Conservation (phyloP, 2,797 vertebrate species). For the Xiphophorus birchmanni region DNA sequence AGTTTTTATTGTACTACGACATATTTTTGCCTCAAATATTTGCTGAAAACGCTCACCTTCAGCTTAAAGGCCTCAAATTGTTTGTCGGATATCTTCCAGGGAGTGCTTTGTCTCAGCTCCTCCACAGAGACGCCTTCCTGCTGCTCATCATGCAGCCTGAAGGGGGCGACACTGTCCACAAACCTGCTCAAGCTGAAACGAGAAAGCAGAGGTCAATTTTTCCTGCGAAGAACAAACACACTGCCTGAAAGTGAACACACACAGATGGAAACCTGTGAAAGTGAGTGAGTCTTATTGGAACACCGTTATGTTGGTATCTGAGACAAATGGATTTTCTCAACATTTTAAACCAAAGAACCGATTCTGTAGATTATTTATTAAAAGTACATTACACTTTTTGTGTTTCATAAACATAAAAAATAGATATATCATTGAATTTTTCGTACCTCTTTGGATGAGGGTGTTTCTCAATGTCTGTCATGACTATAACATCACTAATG, state of each 20-base stretch:
- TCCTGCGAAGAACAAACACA: neutral
- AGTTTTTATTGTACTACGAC: too few species aligned
- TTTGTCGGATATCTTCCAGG: conserved; percentile 77
- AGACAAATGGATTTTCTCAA: neutral
- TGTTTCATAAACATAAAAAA: neutral
- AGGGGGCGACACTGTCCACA: conserved; percentile 76
- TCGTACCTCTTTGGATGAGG: conserved; percentile 77
- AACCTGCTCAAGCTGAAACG: conserved; percentile 72
- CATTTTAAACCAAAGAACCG: neutral
- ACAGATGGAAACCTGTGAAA: neutral
- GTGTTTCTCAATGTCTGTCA: conserved; percentile 78
- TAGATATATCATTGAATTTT: accelerated
- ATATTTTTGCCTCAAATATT: neutral
- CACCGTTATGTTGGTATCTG: neutral
- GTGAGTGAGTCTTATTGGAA: neutral
- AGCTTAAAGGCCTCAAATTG: conserved; percentile 73
- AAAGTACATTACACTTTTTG: neutral
- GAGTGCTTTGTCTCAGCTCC: conserved; percentile 50
- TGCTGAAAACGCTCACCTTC: conserved; percentile 65
- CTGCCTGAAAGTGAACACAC: neutral
- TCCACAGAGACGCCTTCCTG: conserved; percentile 38
- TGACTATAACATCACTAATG: conserved; percentile 77
- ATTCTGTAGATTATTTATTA: neutral
- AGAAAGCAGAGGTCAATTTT: neutral
- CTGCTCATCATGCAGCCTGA: conserved; percentile 67